Conservation (phyloP, 2,113 vertebrate species). For the Sinocyclocheilus anshuiensis region DNA sequence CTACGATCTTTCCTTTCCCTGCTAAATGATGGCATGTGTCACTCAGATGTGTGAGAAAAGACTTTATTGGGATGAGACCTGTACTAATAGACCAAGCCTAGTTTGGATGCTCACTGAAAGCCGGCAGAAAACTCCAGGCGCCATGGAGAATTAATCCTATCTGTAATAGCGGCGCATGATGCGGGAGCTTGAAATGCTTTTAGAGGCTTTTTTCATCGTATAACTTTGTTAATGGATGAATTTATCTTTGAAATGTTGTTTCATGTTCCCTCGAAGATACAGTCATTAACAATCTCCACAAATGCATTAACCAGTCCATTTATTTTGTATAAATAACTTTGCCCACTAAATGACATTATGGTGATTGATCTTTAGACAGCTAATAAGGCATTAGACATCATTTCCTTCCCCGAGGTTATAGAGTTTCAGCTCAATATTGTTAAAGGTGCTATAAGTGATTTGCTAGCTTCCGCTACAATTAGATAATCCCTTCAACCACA, state of each 20-base stretch:
- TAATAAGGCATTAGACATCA: slow-evolving; percentile 22
- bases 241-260: slow-evolving; percentile 15
- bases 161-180: slow-evolving; percentile 33
- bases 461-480: not conserved
- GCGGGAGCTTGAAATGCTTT: slow-evolving; percentile 18
- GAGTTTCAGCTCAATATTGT: slow-evolving; percentile 32
- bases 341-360: not conserved
- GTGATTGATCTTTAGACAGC: slow-evolving; percentile 9
- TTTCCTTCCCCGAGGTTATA: not conserved
- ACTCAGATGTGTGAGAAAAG: not conserved
- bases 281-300: slow-evolving; percentile 4
- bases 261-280: slow-evolving; percentile 8
- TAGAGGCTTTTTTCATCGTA: slow-evolving; percentile 7
- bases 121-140: not conserved
- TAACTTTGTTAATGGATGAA: slow-evolving; percentile 26
- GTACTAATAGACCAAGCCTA: not conserved
- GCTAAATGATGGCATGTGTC: not conserved
- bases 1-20: not conserved
- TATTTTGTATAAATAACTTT: slow-evolving; percentile 27
- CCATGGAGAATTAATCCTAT: slow-evolving; percentile 10
- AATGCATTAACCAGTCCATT: slow-evolving; percentile 22
- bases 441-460: slow-evolving; percentile 57
- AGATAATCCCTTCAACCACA: not conserved
- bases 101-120: not conserved
- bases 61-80: not conserved